These are phyloP conservation scores for Dendrolimus pini DNA, from an alignment of 2,888 invertebrate genomes.

Conservation along the genomic window DNA sequence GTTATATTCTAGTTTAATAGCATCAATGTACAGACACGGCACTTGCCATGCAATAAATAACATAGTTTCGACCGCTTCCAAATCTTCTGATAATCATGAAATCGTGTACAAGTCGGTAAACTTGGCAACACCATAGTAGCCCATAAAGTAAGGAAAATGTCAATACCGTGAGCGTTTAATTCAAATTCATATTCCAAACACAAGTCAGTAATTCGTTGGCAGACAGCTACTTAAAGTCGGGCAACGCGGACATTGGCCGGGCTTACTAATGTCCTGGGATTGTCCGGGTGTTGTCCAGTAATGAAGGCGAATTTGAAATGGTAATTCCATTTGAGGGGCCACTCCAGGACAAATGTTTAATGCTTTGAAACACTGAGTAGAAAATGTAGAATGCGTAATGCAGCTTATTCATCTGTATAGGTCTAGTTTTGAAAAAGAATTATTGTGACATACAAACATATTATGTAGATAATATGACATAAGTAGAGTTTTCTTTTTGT, in stretches of 20 bases:
- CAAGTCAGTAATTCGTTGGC: neutral
- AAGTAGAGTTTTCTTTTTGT: too few species aligned
- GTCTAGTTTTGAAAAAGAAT: neutral
- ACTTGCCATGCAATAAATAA: too few species aligned
- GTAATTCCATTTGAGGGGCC: neutral
- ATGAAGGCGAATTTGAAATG: neutral
- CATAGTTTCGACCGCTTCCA: too few species aligned
- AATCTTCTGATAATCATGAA: too few species aligned
- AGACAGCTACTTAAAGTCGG: neutral
- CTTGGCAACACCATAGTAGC: neutral
- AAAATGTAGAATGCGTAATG: neutral
- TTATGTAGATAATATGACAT: too few species aligned
- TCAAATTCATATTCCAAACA: conserved; percentile 11
- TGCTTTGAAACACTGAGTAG: neutral
- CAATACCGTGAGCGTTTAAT: conserved; percentile 13
- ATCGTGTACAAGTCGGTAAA: neutral
- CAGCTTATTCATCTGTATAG: neutral
- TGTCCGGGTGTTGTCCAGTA: neutral
- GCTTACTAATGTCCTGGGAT: neutral
- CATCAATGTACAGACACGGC: too few species aligned
- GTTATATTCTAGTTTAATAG: too few species aligned
- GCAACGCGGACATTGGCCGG: neutral
- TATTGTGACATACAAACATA: too few species aligned
- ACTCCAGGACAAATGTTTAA: neutral
- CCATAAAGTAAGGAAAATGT: neutral